These are phyloP conservation scores for Lucilia sericata DNA, from an alignment of 1,140 invertebrate species.

Conservation along the genomic window DNA sequence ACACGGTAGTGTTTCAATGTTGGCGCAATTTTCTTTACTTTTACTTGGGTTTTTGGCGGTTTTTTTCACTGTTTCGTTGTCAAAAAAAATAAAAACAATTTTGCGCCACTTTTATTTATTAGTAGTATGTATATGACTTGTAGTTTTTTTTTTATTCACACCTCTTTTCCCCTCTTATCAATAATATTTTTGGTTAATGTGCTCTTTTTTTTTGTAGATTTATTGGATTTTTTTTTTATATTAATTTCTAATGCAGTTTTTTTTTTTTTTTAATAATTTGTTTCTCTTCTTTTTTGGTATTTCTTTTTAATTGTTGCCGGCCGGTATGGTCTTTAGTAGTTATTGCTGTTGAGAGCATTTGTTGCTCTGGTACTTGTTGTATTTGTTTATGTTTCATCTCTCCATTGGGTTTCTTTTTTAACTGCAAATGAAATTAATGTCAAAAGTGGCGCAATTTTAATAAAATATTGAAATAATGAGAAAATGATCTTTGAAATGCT, in stretches of 20 bases:
- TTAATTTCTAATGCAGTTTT: neutral
- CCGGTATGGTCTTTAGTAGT: neutral
- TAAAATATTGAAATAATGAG: neutral
- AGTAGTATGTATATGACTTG: no score
- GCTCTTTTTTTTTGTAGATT: neutral
- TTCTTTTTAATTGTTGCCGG: neutral
- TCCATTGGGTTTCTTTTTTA: neutral
- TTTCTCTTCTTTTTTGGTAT: neutral
- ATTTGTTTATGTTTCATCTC: neutral
- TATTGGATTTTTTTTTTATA: neutral
- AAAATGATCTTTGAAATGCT: neutral
- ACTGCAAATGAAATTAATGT: neutral
- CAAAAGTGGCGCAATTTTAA: neutral
- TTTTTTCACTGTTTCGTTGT: neutral
- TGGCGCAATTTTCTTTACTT: conserved; percentile 30
- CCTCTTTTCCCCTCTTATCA: neutral
- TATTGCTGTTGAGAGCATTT: neutral
- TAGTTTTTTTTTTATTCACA: neutral
- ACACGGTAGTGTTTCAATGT: neutral
- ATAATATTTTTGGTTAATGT: neutral
- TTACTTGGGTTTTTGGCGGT: conserved; percentile 35
- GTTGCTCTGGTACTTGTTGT: no score
- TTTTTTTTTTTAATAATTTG: neutral
- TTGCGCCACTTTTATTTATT: conserved; percentile 40
- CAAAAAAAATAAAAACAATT: neutral